Evolutionary conservation across 2,113 vertebrate species (phyloP).

Genomic region (Hippocampus mohnikei): DNA sequence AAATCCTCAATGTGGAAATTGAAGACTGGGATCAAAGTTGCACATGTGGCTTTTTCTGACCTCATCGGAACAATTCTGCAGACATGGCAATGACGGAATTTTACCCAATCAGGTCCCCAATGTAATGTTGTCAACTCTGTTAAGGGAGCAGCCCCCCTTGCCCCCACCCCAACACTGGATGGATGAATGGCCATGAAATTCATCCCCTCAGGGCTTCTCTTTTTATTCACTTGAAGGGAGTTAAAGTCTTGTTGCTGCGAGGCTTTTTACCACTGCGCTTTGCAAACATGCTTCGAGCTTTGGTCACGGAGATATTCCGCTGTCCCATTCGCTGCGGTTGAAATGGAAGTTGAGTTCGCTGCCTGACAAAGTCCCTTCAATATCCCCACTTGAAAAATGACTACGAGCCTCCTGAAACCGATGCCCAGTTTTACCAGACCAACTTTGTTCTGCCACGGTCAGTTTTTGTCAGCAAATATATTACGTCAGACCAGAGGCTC

Average conservation of each 20-base stretch:
- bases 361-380: background rate
- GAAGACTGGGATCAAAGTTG: background rate
- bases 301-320: conserved; percentile 18
- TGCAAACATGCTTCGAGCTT: conserved; percentile 33
- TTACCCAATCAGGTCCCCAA: conserved; percentile 24
- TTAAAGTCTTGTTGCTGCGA: conserved; percentile 41
- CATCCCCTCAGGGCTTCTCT: conserved; percentile 33
- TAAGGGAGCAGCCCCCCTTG: conserved; percentile 17
- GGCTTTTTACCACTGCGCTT: conserved; percentile 17
- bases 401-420: background rate
- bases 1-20: background rate
- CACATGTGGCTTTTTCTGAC: background rate
- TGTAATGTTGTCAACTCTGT: conserved; percentile 15
- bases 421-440: background rate
- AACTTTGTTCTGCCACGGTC: too few species aligned
- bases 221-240: conserved; percentile 59
- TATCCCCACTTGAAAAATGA: background rate
- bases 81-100: background rate
- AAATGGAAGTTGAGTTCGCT: conserved; percentile 9
- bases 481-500: too few species aligned
- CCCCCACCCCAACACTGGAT: background rate
- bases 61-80: too few species aligned
- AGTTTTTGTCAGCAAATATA: too few species aligned
- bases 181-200: conserved; percentile 10
- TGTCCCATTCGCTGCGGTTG: conserved; percentile 1